phyloP scores from a whole-genome alignment of 2,797 vertebrate genomes.

The Sebastes minor region DNA sequence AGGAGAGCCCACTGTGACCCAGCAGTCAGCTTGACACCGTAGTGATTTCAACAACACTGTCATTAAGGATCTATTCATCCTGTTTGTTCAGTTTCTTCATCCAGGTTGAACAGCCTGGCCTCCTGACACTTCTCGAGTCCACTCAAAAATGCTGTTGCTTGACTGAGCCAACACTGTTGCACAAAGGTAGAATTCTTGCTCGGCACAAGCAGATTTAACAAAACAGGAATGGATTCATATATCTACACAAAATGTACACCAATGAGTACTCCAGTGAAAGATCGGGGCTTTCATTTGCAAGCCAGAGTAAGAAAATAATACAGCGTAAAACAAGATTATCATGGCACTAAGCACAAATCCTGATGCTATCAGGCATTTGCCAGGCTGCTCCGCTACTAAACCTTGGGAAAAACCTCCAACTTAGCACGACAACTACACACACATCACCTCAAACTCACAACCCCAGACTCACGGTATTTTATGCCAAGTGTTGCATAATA shows the following conservation, averaged over 20 bases:
- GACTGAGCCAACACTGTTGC: background rate
- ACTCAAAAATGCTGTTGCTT: background rate
- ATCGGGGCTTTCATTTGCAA: slow-evolving; percentile 30
- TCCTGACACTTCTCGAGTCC: slow-evolving; percentile 23
- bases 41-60: slow-evolving; percentile 41
- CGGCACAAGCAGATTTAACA: background rate
- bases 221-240: background rate
- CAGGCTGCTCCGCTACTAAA: slow-evolving; percentile 27
- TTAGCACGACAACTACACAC: slow-evolving; percentile 25
- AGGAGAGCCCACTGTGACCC: slow-evolving; percentile 24
- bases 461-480: slow-evolving; percentile 21
- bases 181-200: background rate
- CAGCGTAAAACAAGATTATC: slow-evolving; percentile 57
- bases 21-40: slow-evolving; percentile 31
- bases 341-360: slow-evolving; percentile 44
- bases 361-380: slow-evolving; percentile 47
- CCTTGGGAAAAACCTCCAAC: slow-evolving; percentile 29
- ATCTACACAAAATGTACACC: background rate
- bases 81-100: slow-evolving; percentile 14
- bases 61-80: slow-evolving; percentile 30
- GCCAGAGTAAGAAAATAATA: slow-evolving; percentile 40
- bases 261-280: slow-evolving; percentile 1
- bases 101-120: slow-evolving; percentile 21
- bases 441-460: slow-evolving; percentile 20
- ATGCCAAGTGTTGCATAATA: slow-evolving; percentile 52